These are phyloP conservation scores for Brachyptera putata DNA, from an alignment of 2,888 invertebrate species.

Conservation along the genomic window DNA sequence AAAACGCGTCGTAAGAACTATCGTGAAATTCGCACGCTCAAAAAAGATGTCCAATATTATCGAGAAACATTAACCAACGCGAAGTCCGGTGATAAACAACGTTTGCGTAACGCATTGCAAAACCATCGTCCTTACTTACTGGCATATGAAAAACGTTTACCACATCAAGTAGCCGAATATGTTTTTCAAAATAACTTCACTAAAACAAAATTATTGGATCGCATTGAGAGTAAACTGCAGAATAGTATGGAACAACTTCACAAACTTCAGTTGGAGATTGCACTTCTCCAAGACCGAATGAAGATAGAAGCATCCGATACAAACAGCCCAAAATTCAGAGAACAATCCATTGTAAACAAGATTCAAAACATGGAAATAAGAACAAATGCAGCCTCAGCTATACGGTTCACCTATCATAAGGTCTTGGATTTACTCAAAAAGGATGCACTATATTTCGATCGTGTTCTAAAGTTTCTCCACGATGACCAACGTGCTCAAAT, in stretches of 20 bases:
- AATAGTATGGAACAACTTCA: background rate
- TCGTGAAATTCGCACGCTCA: conserved; percentile 54
- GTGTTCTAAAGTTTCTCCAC: conserved; percentile 55
- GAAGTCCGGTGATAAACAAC: conserved; percentile 56
- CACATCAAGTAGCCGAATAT: conserved; percentile 39
- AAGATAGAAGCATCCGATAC: conserved; percentile 48
- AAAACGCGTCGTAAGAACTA: conserved; percentile 50
- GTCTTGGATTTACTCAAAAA: conserved; percentile 60
- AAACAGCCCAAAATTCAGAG: conserved; percentile 27
- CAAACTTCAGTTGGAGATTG: conserved; percentile 48
- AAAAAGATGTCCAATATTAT: conserved; percentile 53
- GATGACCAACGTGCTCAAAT: conserved; percentile 58
- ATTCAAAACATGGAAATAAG: conserved; percentile 60
- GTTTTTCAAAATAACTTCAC: conserved; percentile 1
- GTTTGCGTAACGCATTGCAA: conserved; percentile 54
- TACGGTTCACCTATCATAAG: conserved; percentile 56
- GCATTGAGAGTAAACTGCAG: background rate
- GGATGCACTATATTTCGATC: conserved; percentile 62
- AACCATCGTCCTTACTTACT: conserved; percentile 56
- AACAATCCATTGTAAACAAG: conserved; percentile 40
- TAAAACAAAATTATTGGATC: background rate
- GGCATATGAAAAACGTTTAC: conserved; percentile 49
- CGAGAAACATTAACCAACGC: conserved; percentile 56
- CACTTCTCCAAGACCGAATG: conserved; percentile 52
- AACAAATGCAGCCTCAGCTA: conserved; percentile 61